phyloP scores from a whole-genome alignment of 2,797 vertebrate genomes.

The Mormyrops boulengeri region DNA sequence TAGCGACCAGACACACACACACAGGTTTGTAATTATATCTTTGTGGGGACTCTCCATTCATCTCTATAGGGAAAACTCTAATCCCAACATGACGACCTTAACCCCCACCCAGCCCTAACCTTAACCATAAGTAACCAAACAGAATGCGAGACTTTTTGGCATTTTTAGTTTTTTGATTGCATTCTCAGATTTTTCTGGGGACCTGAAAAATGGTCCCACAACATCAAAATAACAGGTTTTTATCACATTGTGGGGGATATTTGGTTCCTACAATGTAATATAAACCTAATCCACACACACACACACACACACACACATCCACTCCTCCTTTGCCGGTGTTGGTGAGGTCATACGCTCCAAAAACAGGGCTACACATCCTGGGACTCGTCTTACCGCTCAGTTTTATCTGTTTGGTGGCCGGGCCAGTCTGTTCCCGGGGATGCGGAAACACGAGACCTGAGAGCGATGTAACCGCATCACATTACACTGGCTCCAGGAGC shows the following conservation, averaged over 20 bases:
- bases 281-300: neutral
- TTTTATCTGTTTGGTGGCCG: conserved; percentile 20
- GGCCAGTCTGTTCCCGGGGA: conserved; percentile 34
- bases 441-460: conserved; percentile 31
- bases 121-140: neutral
- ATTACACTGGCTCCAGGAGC: conserved; percentile 26
- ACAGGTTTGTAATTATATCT: neutral
- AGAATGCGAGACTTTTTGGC: too few relatives aligned
- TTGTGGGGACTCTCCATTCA: neutral
- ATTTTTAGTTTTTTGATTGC: neutral
- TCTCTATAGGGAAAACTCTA: neutral
- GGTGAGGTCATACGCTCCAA: neutral
- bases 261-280: neutral
- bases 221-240: neutral
- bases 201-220: too few relatives aligned
- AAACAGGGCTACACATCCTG: neutral
- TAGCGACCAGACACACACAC: neutral
- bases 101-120: neutral
- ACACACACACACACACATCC: neutral
- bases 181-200: too few relatives aligned
- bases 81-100: neutral
- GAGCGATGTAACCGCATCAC: conserved; percentile 40
- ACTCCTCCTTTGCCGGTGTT: neutral
- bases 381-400: neutral
- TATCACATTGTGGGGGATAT: neutral